These are phyloP conservation scores for Ceratoteleas bidentatus DNA, from an alignment of 1,140 invertebrate genomes.

Conservation along the genomic window DNA sequence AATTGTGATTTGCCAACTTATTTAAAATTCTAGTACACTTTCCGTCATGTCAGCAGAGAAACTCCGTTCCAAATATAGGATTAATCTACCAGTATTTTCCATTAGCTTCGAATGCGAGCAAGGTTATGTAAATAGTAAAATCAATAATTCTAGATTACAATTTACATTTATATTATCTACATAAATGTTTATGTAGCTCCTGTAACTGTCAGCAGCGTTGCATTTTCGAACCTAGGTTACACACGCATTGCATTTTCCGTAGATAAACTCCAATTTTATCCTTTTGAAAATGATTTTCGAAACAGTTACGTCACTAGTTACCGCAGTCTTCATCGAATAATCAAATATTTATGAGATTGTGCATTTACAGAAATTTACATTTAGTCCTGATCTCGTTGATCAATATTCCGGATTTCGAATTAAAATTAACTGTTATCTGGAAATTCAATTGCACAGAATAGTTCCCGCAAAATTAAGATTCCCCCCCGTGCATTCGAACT, in stretches of 20 bases:
- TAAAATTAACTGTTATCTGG: too few species aligned
- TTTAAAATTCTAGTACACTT: constrained; percentile 16
- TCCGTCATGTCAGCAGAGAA: constrained; percentile 12
- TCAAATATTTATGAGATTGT: constrained; percentile 1
- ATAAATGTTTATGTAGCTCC: constrained; percentile 26
- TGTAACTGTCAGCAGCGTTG: constrained; percentile 1
- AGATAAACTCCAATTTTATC: not conserved
- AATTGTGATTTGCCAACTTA: constrained; percentile 22
- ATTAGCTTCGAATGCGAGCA: constrained; percentile 29
- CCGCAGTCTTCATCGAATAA: not conserved
- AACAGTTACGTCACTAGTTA: not conserved
- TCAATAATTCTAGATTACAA: constrained; percentile 41
- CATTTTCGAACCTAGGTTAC: constrained; percentile 8
- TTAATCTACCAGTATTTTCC: constrained; percentile 45
- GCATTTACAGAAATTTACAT: not conserved
- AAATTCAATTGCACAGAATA: too few species aligned
- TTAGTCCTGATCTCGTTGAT: not conserved
- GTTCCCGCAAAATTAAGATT: too few species aligned
- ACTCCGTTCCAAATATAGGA: constrained; percentile 16
- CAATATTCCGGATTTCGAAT: too few species aligned
- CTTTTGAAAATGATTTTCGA: not conserved
- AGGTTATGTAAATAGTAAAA: constrained; percentile 35
- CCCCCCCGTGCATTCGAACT: too few species aligned
- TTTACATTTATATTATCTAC: constrained; percentile 41
- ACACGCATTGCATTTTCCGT: not conserved